Base-by-base conservation (phyloP, 2,113 vertebrate genomes). In the Eublepharis macularius region DNA sequence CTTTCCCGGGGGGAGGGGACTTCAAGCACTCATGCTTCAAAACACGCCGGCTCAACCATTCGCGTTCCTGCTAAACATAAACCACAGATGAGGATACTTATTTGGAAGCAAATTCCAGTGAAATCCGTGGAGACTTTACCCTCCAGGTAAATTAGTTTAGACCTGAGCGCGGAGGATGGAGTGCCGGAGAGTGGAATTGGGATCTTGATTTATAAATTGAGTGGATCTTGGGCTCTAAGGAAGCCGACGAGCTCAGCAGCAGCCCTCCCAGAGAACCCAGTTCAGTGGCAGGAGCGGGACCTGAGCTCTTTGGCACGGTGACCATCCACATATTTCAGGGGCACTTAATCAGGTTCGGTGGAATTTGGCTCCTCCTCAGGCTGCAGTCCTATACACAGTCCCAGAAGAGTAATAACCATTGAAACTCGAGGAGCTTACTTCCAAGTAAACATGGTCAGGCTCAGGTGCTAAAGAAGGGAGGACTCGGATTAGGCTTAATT, bases 1-100 rank as follows among this genome's bases (percentile, higher is more conserved):
- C 94, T 85, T 93, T 96, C 29, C 60, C 57, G 32, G 68, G 19
- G 26, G 47, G 63, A 3, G 43, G 34, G 34, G 16, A 17, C 57
- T 57, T 11, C 24, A n/a, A 73, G 41, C n/a, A 36, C 26, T 16
- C 7, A 3, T 32, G 29, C n/a, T 14, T 26, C 12, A 68, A 14
- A 76, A 68, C 57, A 51, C 0, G 32, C 36, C 85, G 51, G 84
- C 90, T 26, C 13, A 66, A 4, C n/a, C n/a, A 17, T 14, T 4
- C 12, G 8, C 4, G 9, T 41, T 43, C 66, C n/a, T 29, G 13
- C 74, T 43, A 4, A 12, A 13, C 24, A 32, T 21, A 17, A 7
- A 49, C 19, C 66, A 34, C 12, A 63, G 72, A 32, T n/a, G 34
- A 47, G 7, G 70, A 24, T 16, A 29, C 54, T 83, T n/a, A 45